phyloP scores from a whole-genome alignment of 2,888 invertebrate species.

The Nebria salina region DNA sequence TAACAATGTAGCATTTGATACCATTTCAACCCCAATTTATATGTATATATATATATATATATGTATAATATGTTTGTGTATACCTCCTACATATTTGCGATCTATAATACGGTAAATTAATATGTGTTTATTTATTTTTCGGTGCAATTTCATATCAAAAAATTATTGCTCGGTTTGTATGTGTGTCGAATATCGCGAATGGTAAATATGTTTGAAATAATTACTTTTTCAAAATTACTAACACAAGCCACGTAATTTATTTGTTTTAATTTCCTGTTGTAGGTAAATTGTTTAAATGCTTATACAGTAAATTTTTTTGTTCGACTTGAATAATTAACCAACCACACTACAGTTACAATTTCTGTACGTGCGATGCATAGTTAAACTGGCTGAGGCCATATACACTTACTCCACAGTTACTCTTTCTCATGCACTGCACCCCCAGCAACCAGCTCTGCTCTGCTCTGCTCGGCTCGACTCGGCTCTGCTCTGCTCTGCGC shows the following conservation, averaged over 20 bases:
- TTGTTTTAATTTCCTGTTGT: conserved; percentile 60
- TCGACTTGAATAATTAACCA: conserved; percentile 45
- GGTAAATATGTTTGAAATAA: conserved; percentile 34
- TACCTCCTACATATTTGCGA: background rate
- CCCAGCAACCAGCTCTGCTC: background rate
- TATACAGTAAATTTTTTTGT: conserved; percentile 45
- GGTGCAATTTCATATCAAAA: background rate
- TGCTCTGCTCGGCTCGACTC: background rate
- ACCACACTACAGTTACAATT: conserved; percentile 46
- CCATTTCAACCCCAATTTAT: background rate
- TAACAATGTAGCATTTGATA: background rate
- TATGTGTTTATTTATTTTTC: background rate
- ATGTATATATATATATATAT: too few relatives aligned
- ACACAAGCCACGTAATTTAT: conserved; percentile 57
- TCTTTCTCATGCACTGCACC: background rate
- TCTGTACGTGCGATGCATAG: conserved; percentile 43
- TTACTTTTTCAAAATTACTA: conserved; percentile 45
- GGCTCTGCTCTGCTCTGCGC: background rate
- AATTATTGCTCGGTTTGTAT: background rate
- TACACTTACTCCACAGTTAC: conserved; percentile 14
- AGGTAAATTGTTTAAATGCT: conserved; percentile 50
- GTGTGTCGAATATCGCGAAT: conserved; percentile 1
- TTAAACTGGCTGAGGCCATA: conserved; percentile 4
- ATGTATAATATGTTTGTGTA: background rate
- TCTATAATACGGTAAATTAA: background rate